Evolutionary conservation across 2,797 vertebrate genomes (phyloP), one percentile per base, ranked within the genome.

Genomic region (Argyrosomus regius): DNA sequence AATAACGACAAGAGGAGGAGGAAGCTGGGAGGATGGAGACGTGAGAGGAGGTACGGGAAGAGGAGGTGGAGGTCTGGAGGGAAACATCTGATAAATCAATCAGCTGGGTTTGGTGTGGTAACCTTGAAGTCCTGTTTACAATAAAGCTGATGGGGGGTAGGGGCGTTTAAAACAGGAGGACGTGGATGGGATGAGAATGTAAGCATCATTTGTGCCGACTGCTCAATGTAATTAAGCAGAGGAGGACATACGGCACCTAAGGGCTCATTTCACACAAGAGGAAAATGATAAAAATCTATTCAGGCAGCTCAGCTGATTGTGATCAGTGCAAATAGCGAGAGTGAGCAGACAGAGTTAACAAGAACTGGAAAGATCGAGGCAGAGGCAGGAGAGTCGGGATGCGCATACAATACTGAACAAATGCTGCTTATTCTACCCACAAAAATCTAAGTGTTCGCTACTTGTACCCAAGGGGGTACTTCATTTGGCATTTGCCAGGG

Each of bases 61-160:
- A 24, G 59, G 60, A 46, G 53, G 60, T 5, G 41, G 52, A 35
- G n/a, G 72, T 69, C 53, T 64, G 75, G 49, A 78, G 82, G 77
- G 52, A 77, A 71, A 80, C 61, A 76, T 71, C 77, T 80, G 84
- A 87, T 84, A 88, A 88, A 92, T 91, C 90, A 84, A 85, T 92
- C 85, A 76, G 72, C 52, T 68, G 72, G 72, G 59, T 69, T 85
- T 61, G 54, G 75, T 70, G 67, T 72, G 64, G 68, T 86, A 87
- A 91, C 91, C 87, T 87, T 90, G 84, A 89, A 80, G 72, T 72
- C 75, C 62, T 10, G 16, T 80, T 87, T 45, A 75, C 79, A 79
- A 75, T 72, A 67, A 58, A 72, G 70, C 46, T 48, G 80, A 62
- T 0, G 45, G 45, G 1, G 1, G 22, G 6, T 1, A 11, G 48